Evolutionary conservation across 2,888 invertebrate genomes (phyloP).

Genomic region (Drosophila barbarae): DNA sequence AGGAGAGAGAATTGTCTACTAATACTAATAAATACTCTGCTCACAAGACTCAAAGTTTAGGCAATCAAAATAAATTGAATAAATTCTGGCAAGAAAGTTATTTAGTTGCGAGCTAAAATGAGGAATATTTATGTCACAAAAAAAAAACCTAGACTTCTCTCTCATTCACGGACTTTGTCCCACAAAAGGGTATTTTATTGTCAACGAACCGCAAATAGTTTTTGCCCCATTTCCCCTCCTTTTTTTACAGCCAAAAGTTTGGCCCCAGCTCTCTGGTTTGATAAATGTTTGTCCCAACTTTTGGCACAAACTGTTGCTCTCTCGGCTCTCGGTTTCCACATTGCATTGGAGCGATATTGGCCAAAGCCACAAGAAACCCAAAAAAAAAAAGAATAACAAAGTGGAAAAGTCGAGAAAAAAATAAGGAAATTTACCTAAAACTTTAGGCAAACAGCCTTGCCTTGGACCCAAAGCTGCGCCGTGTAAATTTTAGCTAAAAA

Average conservation of each 20-base stretch:
- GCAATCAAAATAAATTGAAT: conserved; percentile 40
- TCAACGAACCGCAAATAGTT: conserved; percentile 47
- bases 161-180: neutral
- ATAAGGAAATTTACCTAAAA: conserved; percentile 62
- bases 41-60: neutral
- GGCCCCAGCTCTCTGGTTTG: conserved; percentile 51
- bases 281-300: conserved; percentile 68
- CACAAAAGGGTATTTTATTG: conserved; percentile 48
- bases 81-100: conserved; percentile 20
- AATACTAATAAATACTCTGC: conserved; percentile 26
- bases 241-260: conserved; percentile 50
- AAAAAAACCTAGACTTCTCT: conserved; percentile 3
- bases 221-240: conserved; percentile 14
- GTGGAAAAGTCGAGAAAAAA: conserved; percentile 18
- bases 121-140: conserved; percentile 16
- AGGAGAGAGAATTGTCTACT: neutral
- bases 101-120: neutral
- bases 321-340: conserved; percentile 31
- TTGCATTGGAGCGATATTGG: conserved; percentile 52
- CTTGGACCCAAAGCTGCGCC: conserved; percentile 37
- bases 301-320: conserved; percentile 64
- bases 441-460: conserved; percentile 61
- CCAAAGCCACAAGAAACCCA: conserved; percentile 35
- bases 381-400: conserved; percentile 16
- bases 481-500: conserved; percentile 30